These are phyloP conservation scores for Solenopsis fugax DNA, from an alignment of 1,140 invertebrate species.

Conservation along the genomic window DNA sequence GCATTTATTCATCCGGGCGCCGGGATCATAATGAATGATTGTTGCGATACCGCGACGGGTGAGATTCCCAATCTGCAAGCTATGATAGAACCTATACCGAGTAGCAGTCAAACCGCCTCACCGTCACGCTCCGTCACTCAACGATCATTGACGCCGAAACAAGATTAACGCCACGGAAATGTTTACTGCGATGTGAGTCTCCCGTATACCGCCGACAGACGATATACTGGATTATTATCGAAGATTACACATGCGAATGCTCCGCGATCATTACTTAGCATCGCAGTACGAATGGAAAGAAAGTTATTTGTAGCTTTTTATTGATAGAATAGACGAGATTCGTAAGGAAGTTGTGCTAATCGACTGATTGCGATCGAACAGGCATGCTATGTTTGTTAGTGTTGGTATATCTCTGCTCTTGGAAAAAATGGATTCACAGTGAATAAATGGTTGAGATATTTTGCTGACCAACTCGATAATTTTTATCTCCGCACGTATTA, in stretches of 20 bases:
- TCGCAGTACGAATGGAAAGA: conserved; percentile 65
- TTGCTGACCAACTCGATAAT: conserved; percentile 77
- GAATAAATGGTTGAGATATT: conserved; percentile 82
- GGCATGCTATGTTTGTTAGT: conserved; percentile 69
- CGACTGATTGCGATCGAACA: conserved; percentile 72
- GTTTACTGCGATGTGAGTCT: conserved; percentile 5
- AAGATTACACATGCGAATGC: conserved; percentile 44
- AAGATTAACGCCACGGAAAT: conserved; percentile 71
- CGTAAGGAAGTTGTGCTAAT: conserved; percentile 72
- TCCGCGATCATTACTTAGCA: conserved; percentile 50
- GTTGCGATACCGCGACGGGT: conserved; percentile 82
- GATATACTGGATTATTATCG: conserved; percentile 30
- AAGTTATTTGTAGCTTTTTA: conserved; percentile 81
- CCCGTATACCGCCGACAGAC: not conserved
- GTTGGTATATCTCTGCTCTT: conserved; percentile 67
- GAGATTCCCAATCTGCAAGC: conserved; percentile 85
- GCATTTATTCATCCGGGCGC: conserved; percentile 83
- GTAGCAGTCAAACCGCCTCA: conserved; percentile 76
- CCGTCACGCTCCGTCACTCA: conserved; percentile 71
- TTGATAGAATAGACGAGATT: conserved; percentile 77
- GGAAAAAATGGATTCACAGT: conserved; percentile 74
- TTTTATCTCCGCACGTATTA: conserved; percentile 15
- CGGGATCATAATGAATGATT: conserved; percentile 84
- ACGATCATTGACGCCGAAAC: conserved; percentile 65
- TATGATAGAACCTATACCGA: conserved; percentile 83